Evolutionary conservation across 2,888 invertebrate species (phyloP), one percentile per base, ranked within the genome.

Genomic region (Oscheius sp.): DNA sequence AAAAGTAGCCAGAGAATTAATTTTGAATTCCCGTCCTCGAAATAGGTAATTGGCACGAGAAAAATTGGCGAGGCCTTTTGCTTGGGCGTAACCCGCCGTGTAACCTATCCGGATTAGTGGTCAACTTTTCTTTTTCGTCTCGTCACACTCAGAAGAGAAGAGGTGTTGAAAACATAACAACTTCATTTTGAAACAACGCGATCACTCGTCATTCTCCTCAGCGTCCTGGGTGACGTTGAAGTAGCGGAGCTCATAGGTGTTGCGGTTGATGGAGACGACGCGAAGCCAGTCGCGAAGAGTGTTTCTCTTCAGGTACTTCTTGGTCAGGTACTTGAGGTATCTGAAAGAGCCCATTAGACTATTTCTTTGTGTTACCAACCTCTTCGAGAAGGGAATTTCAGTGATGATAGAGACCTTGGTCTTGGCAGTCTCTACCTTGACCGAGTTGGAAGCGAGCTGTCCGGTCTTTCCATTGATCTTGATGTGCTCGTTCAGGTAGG

Each of bases 221-320:
- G 91, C 91, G 76, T 91, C 91, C 81, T 91, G 91, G 86, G 90
- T 91, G 88, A 92, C 92, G 93, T 99, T 97, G 97, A 99, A 99
- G 94, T 99, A 99, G 85, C 98, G 93, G 73, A 99, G 93, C 92
- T 99, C 99, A 85, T 99, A 99, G 0, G 95, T 94, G 88, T 98
- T 97, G 90, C 96, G 96, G 76, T 94, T 93, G 81, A 94, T 94
- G 13, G 99, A 96, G n/a, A 99, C 98, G 78, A 99, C 98, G 89
- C 99, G 93, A 88, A 99, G 93, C 96, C 98, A 99, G 91, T 99
- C 99, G 88, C 99, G 93, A 80, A 99, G 93, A 90, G 96, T 96
- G 92, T 99, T 96, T 93, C 98, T 98, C 93, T 99, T 99, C 91
- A 99, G 93, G 92, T 98, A 99, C 91, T 97, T 96, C 92, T 99